phyloP scores from a whole-genome alignment of 1,140 invertebrate genomes.

The Drosophila sturtevanti region DNA sequence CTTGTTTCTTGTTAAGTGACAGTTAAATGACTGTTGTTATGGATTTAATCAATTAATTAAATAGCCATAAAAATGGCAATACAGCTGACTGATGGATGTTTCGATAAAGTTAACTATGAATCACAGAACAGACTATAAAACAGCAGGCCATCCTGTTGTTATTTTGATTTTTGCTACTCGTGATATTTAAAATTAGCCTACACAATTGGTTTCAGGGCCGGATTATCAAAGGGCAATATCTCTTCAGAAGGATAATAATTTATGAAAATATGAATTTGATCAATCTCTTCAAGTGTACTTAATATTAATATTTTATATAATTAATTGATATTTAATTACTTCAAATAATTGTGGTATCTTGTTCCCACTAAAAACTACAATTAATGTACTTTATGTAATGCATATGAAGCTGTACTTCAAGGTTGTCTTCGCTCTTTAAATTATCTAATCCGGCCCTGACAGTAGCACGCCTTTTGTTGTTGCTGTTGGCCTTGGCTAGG shows the following conservation, averaged over 20 bases:
- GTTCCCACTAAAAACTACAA: no score
- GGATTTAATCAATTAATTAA: constrained; percentile 47
- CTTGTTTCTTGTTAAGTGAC: constrained; percentile 7
- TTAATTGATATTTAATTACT: no score
- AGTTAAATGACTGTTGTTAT: constrained; percentile 10
- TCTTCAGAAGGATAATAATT: no score
- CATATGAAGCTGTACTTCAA: background rate
- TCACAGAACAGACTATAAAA: constrained; percentile 27
- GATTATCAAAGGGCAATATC: background rate
- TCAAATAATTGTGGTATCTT: no score
- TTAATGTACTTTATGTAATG: background rate
- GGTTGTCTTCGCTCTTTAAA: background rate
- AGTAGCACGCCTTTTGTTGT: constrained; percentile 11
- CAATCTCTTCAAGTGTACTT: no score
- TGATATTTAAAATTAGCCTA: background rate
- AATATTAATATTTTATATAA: no score
- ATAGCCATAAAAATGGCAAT: constrained; percentile 37
- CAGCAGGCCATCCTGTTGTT: constrained; percentile 29
- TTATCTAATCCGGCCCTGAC: background rate
- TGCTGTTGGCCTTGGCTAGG: constrained; percentile 41
- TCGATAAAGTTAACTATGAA: constrained; percentile 28
- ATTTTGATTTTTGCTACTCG: constrained; percentile 5
- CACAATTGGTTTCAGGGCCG: background rate
- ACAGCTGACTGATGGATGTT: constrained; percentile 27
- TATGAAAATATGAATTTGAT: no score